Percentiles rank a stretch among this genome's conserved stretches.
These are phyloP conservation scores for Diuraphis noxia DNA, from an alignment of 1,140 invertebrate species.

Conservation along the genomic window DNA sequence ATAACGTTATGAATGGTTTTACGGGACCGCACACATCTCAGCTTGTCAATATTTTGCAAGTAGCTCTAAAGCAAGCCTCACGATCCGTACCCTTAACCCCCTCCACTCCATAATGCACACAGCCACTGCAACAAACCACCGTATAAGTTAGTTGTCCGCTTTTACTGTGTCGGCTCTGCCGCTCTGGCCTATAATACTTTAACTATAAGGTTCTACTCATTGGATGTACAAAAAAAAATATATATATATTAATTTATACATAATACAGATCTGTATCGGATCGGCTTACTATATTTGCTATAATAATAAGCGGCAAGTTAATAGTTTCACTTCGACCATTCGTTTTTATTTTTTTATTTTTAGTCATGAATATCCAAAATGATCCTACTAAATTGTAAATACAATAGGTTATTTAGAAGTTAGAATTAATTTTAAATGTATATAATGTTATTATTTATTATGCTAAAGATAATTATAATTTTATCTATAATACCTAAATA, in stretches of 20 bases:
- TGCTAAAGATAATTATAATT: neutral
- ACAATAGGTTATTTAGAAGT: too few species aligned
- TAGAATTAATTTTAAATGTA: too few species aligned
- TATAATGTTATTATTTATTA: too few species aligned
- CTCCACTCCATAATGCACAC: too few species aligned
- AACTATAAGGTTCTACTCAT: neutral
- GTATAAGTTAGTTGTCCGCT: neutral
- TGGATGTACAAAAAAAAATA: neutral
- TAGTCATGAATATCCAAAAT: neutral
- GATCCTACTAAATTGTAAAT: neutral
- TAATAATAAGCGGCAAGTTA: too few species aligned
- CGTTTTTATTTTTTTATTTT: neutral
- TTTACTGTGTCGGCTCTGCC: neutral
- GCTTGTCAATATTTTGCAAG: constrained; percentile 32
- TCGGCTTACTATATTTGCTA: too few species aligned
- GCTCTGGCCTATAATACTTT: neutral
- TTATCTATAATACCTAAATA: neutral
- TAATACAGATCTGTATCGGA: too few species aligned
- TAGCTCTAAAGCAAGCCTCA: neutral
- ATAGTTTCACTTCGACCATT: neutral
- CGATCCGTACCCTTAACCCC: neutral
- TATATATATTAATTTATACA: neutral
- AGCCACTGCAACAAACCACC: neutral
- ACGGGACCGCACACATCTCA: neutral
- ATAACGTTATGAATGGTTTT: constrained; percentile 47